A percentile compares a stretch with the other conserved stretches of the same genome.
These are phyloP conservation scores for Chelonia mydas DNA, from an alignment of 2,797 vertebrate genomes.

Conservation along the genomic window DNA sequence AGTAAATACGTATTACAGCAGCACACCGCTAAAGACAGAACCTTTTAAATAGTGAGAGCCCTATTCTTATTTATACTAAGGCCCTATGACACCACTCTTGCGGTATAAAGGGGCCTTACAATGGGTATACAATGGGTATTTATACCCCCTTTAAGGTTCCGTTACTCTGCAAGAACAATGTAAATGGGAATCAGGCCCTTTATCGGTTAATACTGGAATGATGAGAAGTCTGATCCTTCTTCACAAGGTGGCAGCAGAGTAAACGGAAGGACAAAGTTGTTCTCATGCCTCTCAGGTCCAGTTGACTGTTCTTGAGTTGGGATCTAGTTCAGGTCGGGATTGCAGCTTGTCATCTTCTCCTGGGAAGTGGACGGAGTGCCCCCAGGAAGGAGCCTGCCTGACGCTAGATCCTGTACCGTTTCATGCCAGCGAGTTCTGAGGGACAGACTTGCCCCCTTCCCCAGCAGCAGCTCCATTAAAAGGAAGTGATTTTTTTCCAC, in stretches of 20 bases:
- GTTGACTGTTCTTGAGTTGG: neutral
- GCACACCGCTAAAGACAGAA: neutral
- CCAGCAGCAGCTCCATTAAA: slow-evolving; percentile 24
- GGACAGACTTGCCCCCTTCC: slow-evolving; percentile 25
- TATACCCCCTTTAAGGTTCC: neutral
- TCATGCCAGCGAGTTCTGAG: slow-evolving; percentile 41
- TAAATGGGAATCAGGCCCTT: neutral
- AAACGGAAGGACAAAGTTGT: neutral
- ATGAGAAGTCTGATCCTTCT: neutral
- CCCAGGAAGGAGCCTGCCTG: too few relatives aligned
- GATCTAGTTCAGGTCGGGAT: neutral
- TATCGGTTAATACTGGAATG: neutral
- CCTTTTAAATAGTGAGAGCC: neutral
- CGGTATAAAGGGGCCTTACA: neutral
- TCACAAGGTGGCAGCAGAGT: neutral
- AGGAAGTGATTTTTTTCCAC: neutral
- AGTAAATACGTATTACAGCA: neutral
- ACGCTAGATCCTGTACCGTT: neutral
- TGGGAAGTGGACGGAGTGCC: neutral
- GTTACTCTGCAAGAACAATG: neutral
- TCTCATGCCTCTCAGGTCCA: neutral
- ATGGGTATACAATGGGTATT: neutral
- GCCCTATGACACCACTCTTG: neutral
- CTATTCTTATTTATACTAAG: neutral
- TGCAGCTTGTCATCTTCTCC: neutral